These are phyloP conservation scores for Xylophagus ater DNA, from an alignment of 2,888 invertebrate genomes.

Conservation along the genomic window DNA sequence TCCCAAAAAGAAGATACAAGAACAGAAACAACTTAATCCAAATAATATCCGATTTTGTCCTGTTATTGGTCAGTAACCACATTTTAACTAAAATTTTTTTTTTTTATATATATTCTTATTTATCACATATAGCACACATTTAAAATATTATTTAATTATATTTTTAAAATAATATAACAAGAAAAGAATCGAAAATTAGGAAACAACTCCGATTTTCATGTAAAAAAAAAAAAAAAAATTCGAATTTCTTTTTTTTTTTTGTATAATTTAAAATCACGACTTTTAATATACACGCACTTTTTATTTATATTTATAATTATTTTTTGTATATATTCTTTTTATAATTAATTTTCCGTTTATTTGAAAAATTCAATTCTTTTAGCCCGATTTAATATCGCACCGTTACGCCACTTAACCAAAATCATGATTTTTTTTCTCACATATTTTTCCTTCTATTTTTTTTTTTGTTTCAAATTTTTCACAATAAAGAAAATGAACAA, in stretches of 20 bases:
- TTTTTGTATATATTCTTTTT: too few species aligned
- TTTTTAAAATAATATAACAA: too few species aligned
- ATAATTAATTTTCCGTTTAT: not conserved
- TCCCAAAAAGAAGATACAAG: slow-evolving; percentile 17
- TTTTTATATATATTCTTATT: slow-evolving; percentile 17
- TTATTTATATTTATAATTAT: too few species aligned
- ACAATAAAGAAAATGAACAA: too few species aligned
- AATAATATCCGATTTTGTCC: slow-evolving; percentile 31
- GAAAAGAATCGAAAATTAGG: too few species aligned
- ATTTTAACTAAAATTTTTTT: slow-evolving; percentile 18
- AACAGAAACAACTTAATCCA: slow-evolving; percentile 28
- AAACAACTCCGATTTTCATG: too few species aligned
- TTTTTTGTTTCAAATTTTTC: too few species aligned
- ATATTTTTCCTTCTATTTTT: too few species aligned
- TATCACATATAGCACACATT: slow-evolving; percentile 18
- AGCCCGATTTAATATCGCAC: slow-evolving; percentile 2
- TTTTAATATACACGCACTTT: too few species aligned
- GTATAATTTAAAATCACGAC: not conserved
- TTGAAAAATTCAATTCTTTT: not conserved
- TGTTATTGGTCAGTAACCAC: slow-evolving; percentile 29
- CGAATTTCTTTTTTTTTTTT: not conserved
- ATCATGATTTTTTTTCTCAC: too few species aligned
- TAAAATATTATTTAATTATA: too few species aligned
- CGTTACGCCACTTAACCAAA: slow-evolving; percentile 14
- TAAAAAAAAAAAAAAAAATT: too few species aligned